Conservation (phyloP, 2,888 invertebrate genomes). For the Eupithecia insigniata region DNA sequence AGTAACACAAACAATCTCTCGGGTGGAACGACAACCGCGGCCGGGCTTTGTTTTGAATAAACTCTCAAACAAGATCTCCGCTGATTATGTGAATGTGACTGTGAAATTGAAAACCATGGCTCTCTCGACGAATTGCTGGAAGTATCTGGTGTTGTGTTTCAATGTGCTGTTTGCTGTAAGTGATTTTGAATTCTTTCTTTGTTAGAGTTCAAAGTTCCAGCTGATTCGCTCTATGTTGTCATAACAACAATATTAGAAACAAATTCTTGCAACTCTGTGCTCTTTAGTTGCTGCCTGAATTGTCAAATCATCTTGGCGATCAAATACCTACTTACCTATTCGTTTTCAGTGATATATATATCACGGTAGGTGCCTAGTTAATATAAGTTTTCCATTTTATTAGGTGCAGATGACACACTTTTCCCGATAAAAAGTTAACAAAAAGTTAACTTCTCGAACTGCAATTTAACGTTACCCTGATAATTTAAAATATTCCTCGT, state of each 20-base stretch:
- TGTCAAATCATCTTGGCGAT: background rate
- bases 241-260: constrained; percentile 67
- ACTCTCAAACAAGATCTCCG: constrained; percentile 70
- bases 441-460: constrained; percentile 26
- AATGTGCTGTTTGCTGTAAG: constrained; percentile 80
- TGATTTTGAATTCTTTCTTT: constrained; percentile 45
- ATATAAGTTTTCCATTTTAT: background rate
- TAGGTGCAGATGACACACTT: constrained; percentile 36
- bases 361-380: background rate
- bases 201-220: constrained; percentile 34
- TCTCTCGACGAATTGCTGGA: constrained; percentile 79
- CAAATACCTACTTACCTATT: background rate
- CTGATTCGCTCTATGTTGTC: constrained; percentile 66
- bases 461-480: constrained; percentile 14
- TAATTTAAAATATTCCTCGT: constrained; percentile 1
- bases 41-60: constrained; percentile 72
- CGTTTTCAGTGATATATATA: background rate
- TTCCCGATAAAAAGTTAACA: constrained; percentile 24
- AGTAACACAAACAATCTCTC: constrained; percentile 70
- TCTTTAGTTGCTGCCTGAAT: background rate
- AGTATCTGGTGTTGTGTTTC: constrained; percentile 79
- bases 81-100: constrained; percentile 69
- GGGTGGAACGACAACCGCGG: constrained; percentile 70
- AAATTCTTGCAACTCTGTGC: constrained; percentile 21
- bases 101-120: constrained; percentile 65